Conservation (phyloP, 2,888 invertebrate species). For the Orthosia cruda region DNA sequence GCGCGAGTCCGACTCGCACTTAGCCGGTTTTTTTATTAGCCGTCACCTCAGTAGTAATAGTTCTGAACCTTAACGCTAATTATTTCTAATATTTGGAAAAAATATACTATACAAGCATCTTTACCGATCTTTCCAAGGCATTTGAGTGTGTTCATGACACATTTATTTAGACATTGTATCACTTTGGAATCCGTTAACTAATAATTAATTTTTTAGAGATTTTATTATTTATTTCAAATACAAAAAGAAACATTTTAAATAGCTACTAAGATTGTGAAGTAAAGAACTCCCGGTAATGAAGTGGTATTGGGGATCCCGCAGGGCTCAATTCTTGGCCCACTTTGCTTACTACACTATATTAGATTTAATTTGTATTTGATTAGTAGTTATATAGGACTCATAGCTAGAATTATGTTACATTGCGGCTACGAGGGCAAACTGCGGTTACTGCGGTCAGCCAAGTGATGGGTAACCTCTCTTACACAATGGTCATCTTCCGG, state of each 20-base stretch:
- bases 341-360: neutral
- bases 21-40: no score
- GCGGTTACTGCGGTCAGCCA: constrained; percentile 25
- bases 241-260: no score
- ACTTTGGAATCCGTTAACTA: neutral
- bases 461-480: constrained; percentile 23
- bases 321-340: neutral
- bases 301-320: neutral
- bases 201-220: neutral
- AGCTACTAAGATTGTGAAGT: no score
- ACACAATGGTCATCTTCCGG: constrained; percentile 18
- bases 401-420: no score
- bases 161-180: neutral
- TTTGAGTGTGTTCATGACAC: neutral
- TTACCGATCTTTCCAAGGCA: neutral
- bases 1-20: no score
- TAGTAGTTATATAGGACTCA: neutral
- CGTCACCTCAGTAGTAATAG: no score
- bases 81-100: no score
- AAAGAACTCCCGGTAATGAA: no score
- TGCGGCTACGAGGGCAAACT: neutral
- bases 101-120: neutral
- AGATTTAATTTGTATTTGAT: no score
- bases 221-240: no score
- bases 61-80: no score